Evolutionary conservation across 2,797 vertebrate genomes (phyloP), one percentile per base, ranked within the genome.

Genomic region (Sarcophilus harrisii): DNA sequence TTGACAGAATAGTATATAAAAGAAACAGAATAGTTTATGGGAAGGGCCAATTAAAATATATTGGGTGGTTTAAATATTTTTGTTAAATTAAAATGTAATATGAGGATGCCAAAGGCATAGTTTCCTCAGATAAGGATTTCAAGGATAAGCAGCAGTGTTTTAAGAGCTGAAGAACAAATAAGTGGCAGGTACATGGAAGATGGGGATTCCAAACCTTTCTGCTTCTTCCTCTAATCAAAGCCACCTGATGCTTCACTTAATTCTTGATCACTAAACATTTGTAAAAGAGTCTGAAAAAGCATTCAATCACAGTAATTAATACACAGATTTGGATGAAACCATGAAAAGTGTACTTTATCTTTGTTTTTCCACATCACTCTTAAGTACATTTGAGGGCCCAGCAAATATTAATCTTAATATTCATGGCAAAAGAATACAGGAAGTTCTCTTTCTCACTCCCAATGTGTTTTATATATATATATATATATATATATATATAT

Each of bases 1-100:
- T 90, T 92, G 58, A 92, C 12, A 92, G 57, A 94, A 73, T 93
- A 93, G 92, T 96, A 60, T 95, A 54, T 90, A 27, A 45, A 52
- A 95, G 90, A 95, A 89, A 93, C 57, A 73, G 92, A 93, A 58
- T 62, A 87, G 92, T 55, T 9, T 87, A 49, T 87, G 73, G 24
- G 10, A 10, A 87, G 73, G 73, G 73, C 38, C 73, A 87, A 87
- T 87, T 87, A 87, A 87, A 87, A 27, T 87, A 49, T 45, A 87
- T 49, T 81, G 38, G 21, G 73, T 81, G 38, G 73, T 38, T 81
- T 81, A 45, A 81, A 81, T 66, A 45, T 81, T 81, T 81, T 81
- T 81, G 66, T 38, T 66, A 81, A 45, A 87, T 87, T 87, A 45
- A 87, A 81, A 87, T 87, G 73, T 9, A 49, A 49, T 4, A 87